phyloP scores from a whole-genome alignment of 1,140 invertebrate genomes.

The Aphaenogaster rudis region DNA sequence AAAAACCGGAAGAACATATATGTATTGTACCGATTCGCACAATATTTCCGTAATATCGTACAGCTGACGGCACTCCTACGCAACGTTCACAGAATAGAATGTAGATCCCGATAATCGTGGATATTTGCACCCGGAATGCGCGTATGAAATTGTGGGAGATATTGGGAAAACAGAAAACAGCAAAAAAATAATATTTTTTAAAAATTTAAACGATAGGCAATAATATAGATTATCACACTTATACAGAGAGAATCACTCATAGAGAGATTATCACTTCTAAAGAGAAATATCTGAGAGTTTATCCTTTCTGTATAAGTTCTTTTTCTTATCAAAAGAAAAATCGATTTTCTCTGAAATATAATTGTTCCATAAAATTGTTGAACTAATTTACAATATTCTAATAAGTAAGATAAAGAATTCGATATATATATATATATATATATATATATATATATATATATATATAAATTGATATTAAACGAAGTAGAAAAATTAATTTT shows the following conservation, averaged over 20 bases:
- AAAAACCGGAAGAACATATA: conserved; percentile 13
- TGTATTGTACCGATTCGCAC: not conserved
- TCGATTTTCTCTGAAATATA: not conserved
- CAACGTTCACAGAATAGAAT: conserved; percentile 20
- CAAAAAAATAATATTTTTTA: not conserved
- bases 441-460: no score
- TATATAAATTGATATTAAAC: not conserved
- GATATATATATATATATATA: no score
- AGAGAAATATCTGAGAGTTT: not conserved
- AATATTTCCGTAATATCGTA: conserved; percentile 48
- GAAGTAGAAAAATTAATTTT: not conserved
- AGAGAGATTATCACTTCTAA: no score
- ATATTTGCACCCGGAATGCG: not conserved
- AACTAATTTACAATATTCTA: not conserved
- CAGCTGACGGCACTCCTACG: conserved; percentile 50
- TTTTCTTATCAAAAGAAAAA: not conserved
- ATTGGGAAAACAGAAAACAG: conserved; percentile 17
- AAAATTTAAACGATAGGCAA: not conserved
- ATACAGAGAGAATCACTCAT: no score
- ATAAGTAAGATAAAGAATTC: not conserved
- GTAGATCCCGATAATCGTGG: conserved; percentile 33
- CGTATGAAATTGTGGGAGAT: not conserved
- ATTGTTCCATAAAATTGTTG: not conserved
- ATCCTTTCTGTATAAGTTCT: not conserved
- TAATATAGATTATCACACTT: not conserved